Base-by-base conservation (phyloP, 2,797 vertebrate species). In the Anableps anableps region DNA sequence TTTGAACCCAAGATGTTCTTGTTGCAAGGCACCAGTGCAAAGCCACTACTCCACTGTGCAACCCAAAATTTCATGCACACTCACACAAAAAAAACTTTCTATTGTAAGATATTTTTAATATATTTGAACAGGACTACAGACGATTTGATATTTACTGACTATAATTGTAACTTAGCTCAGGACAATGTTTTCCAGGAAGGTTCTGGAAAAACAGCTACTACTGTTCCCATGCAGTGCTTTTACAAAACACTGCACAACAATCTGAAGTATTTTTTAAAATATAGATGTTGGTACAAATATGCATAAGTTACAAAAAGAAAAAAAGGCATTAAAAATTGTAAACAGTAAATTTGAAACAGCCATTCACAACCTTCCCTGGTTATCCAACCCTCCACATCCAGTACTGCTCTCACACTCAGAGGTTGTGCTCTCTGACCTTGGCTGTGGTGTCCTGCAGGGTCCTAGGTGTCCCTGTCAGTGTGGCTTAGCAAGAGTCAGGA, bases 401-500 rank as follows among this genome's bases (percentile, higher is more conserved):
- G 13, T 62, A 66, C 31, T 47, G 34, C 23, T 31, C 11, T 34
- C 75, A 66, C 66, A 76, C 76, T 76, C 17, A 75, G 31, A 79
- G 36, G 53, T 72, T 2, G 36, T 68, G 71, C 60, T 55, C 83
- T 83, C 34, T 93, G 88, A 91, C 89, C 88, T 79, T 3, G 38
- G 64, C 76, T 78, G 75, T 79, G 83, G 62, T 14, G 75, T 85
- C 84, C 83, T 50, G 31, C 76, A 58, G 85, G 81, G 45, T 53
- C 62, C 76, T 9, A 76, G 58, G 70, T 84, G 80, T 92, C 87
- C 83, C 72, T 79, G 70, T 66, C 50, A 16, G 84, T 79, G 82
- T 81, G 41, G 77, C 87, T 87, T 78, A 8, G 38, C 78, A 80
- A 83, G 80, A 83, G 74, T 85, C 90, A 91, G 88, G 87, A 92